phyloP scores from a whole-genome alignment of 2,113 vertebrate genomes.

The Grammomys dolichurus region DNA sequence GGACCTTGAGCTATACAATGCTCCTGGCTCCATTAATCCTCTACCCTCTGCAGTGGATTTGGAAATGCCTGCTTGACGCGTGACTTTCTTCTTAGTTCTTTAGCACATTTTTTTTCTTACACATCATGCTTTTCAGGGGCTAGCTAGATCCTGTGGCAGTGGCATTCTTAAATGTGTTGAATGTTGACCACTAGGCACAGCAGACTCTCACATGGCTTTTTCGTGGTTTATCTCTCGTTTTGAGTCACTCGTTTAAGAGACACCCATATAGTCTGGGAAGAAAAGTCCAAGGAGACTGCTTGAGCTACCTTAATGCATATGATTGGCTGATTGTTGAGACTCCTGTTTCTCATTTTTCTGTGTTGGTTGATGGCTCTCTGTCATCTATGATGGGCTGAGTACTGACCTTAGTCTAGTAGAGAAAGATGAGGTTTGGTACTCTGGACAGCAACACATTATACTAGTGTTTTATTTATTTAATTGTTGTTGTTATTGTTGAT shows the following conservation, averaged over 20 bases:
- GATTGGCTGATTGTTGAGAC: neutral
- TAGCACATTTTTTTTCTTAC: neutral
- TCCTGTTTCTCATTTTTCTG: neutral
- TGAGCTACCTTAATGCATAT: neutral
- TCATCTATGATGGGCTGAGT: neutral
- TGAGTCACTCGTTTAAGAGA: neutral
- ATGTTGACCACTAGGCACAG: neutral
- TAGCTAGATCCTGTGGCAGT: fast-evolving
- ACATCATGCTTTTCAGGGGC: neutral
- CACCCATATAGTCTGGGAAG: neutral
- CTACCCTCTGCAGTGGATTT: neutral
- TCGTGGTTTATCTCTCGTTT: neutral
- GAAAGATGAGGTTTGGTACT: no score
- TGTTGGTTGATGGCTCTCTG: neutral
- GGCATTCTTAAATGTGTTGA: neutral
- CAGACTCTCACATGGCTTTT: neutral
- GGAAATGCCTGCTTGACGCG: neutral
- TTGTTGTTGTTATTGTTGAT: neutral
- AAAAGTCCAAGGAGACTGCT: neutral
- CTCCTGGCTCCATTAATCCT: neutral
- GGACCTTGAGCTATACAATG: fast-evolving
- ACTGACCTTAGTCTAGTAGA: neutral
- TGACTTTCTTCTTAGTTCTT: neutral
- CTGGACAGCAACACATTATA: neutral
- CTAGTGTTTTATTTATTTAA: neutral